Evolutionary conservation across 1,140 invertebrate species (phyloP).

Genomic region (Drosophila ananassae): DNA sequence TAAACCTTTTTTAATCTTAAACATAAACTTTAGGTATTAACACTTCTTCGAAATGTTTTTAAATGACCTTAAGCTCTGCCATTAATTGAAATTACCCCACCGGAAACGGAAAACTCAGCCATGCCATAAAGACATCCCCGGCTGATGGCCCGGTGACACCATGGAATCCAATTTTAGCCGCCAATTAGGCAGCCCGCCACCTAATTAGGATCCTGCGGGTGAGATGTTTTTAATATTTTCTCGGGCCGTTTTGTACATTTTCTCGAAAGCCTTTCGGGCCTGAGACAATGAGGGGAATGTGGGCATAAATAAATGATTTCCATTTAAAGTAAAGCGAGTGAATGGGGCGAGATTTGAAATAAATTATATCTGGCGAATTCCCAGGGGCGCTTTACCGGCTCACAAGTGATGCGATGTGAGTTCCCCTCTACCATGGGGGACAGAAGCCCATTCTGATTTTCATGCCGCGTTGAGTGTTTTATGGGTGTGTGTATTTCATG

Average conservation of each 20-base stretch:
- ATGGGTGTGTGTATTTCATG: slow-evolving; percentile 24
- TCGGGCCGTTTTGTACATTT: slow-evolving; percentile 22
- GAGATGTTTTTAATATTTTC: slow-evolving; percentile 52
- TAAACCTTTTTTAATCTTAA: not conserved
- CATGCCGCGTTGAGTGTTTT: slow-evolving; percentile 60
- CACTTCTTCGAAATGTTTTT: not conserved
- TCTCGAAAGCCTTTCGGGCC: slow-evolving; percentile 17
- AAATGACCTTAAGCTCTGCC: not conserved
- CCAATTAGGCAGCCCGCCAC: slow-evolving; percentile 48
- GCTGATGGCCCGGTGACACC: not conserved
- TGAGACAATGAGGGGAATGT: slow-evolving; percentile 2
- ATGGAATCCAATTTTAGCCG: slow-evolving; percentile 14
- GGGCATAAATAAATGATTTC: slow-evolving; percentile 65
- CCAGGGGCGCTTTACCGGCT: slow-evolving; percentile 71
- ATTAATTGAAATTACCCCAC: slow-evolving; percentile 6
- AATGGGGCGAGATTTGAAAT: slow-evolving; percentile 77
- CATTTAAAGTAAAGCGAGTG: slow-evolving; percentile 66
- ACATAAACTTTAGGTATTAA: not conserved
- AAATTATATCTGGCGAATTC: slow-evolving; percentile 80
- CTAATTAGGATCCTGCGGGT: slow-evolving; percentile 66
- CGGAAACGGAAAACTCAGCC: slow-evolving; percentile 10
- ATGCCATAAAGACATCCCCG: not conserved
- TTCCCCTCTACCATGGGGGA: slow-evolving; percentile 23
- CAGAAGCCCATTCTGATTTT: slow-evolving; percentile 22
- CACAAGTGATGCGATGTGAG: slow-evolving; percentile 43